A percentile compares a stretch with the other conserved stretches of the same genome.
Evolutionary conservation across 1,140 invertebrate species (phyloP).

Genomic region (Orchestia grillus): DNA sequence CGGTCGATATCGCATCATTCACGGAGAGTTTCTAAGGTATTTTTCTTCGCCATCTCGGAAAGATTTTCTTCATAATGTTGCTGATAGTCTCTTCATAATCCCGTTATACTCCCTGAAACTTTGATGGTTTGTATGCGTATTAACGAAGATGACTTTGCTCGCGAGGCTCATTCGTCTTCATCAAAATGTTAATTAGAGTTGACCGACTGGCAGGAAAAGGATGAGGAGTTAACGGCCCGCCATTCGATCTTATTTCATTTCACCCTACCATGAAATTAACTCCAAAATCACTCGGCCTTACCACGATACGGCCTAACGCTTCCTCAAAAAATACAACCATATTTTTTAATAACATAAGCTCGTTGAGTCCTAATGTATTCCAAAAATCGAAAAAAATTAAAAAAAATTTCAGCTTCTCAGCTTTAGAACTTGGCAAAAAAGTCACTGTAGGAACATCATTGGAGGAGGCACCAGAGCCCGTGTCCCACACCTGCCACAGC

Average conservation of each 20-base stretch:
- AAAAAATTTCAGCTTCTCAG: too few species aligned
- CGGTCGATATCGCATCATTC: too few species aligned
- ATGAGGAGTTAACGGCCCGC: neutral
- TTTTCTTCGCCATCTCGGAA: too few species aligned
- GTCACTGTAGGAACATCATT: neutral
- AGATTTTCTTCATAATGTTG: neutral
- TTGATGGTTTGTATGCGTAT: too few species aligned
- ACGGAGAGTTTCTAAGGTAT: too few species aligned
- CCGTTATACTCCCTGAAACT: too few species aligned
- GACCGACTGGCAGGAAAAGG: neutral
- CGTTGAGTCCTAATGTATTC: too few species aligned
- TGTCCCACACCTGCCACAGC: too few species aligned
- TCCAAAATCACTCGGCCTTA: neutral
- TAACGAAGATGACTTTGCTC: neutral
- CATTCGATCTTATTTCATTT: neutral
- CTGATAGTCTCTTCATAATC: neutral
- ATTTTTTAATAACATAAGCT: too few species aligned
- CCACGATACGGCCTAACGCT: neutral
- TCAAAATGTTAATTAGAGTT: neutral
- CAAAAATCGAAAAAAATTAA: too few species aligned
- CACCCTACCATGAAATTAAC: neutral
- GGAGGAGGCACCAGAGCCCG: too few species aligned
- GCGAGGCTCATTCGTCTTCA: neutral
- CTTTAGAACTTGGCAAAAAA: neutral
- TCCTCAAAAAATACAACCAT: neutral